Conservation (phyloP, 2,113 vertebrate genomes). For the Butorides virescens region DNA sequence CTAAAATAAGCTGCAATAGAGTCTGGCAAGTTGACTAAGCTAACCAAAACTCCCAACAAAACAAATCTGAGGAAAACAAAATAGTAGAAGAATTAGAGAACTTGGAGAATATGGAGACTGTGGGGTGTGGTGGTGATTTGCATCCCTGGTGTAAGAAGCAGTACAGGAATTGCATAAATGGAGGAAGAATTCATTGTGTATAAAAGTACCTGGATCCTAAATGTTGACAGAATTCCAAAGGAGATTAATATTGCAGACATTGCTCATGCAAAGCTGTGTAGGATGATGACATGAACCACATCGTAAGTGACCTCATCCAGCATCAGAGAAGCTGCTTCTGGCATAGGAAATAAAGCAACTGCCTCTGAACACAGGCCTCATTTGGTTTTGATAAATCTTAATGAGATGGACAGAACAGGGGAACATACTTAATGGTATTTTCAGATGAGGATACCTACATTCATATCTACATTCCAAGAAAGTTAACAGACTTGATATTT, state of each 20-base stretch:
- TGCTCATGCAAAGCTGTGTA: background rate
- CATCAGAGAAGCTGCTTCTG: constrained; percentile 2
- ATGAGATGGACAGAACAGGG: background rate
- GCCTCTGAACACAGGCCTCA: background rate
- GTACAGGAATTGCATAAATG: background rate
- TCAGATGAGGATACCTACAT: background rate
- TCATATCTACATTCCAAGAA: background rate
- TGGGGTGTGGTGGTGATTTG: background rate
- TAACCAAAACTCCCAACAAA: background rate
- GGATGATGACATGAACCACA: constrained; percentile 22
- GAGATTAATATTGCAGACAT: background rate
- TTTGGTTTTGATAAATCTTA: background rate
- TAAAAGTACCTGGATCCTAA: background rate
- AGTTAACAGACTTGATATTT: background rate
- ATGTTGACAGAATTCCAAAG: background rate
- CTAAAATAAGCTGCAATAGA: constrained; percentile 14
- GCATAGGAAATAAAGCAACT: constrained; percentile 6
- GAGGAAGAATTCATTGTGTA: background rate
- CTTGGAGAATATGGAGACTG: background rate
- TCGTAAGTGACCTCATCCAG: background rate
- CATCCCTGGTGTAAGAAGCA: background rate
- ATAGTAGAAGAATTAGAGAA: background rate
- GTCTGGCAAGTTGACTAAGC: background rate
- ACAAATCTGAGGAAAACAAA: background rate
- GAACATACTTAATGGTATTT: background rate